Percentiles rank a stretch among this genome's conserved stretches.
Conservation (phyloP, 2,888 invertebrate species). For the Leptopilina myrica region DNA sequence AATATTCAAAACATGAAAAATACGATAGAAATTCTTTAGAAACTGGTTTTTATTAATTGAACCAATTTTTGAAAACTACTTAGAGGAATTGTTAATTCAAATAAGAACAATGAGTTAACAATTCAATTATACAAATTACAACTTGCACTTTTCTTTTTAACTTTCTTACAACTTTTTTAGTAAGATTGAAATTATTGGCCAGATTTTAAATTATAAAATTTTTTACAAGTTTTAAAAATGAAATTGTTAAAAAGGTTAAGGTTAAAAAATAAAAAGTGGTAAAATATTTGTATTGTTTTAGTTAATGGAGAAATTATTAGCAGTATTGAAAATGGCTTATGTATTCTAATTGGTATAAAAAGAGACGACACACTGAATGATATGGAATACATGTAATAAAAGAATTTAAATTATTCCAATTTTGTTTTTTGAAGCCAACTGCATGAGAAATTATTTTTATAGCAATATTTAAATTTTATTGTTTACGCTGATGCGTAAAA, state of each 20-base stretch:
- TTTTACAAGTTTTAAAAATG: background rate
- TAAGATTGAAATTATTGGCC: no score
- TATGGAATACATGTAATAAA: constrained; percentile 88
- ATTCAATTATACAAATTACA: no score
- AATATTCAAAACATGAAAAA: no score
- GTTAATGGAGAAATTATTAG: constrained; percentile 88
- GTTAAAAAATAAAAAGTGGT: background rate
- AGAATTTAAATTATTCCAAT: background rate
- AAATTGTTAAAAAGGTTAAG: background rate
- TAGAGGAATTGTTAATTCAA: no score
- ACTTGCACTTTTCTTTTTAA: no score
- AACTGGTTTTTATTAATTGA: no score
- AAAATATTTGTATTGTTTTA: constrained; percentile 71
- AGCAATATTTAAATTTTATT: background rate
- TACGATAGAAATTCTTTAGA: no score
- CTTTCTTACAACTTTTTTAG: no score
- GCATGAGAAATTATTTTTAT: background rate
- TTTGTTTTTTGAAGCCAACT: background rate
- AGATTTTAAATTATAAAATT: no score
- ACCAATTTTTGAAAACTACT: no score
- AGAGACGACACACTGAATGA: constrained; percentile 87
- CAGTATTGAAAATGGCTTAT: constrained; percentile 89
- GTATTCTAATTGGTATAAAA: constrained; percentile 91
- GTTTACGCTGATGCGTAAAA: background rate
- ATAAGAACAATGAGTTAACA: no score